These are phyloP conservation scores for Sphenodon punctatus DNA, from an alignment of 2,797 vertebrate genomes.

Conservation along the genomic window DNA sequence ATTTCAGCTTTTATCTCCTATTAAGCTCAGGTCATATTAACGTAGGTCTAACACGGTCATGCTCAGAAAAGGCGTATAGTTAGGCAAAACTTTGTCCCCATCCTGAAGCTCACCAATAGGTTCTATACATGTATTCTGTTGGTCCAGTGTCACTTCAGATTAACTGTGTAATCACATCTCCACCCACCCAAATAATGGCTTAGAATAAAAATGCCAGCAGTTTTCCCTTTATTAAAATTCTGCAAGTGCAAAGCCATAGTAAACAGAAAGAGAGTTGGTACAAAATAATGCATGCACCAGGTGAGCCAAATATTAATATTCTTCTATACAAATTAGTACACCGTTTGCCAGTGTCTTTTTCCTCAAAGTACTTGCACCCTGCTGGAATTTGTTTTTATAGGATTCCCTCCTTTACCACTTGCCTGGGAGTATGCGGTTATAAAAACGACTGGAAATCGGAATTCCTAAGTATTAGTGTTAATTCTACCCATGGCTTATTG, in stretches of 20 bases:
- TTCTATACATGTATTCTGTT: fast-evolving
- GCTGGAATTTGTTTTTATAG: not conserved
- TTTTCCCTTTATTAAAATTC: not conserved
- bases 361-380: not conserved
- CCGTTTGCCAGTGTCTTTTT: not conserved
- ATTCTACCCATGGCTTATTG: not conserved
- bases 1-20: not conserved
- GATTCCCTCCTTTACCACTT: not conserved
- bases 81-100: not conserved
- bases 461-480: fast-evolving
- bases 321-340: not conserved
- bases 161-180: fast-evolving
- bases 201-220: not conserved
- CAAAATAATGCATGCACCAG: not conserved
- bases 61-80: fast-evolving
- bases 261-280: not conserved
- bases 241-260: not conserved
- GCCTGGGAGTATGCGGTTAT: not conserved
- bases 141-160: fast-evolving
- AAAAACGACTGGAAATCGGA: not conserved
- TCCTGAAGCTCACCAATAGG: fast-evolving
- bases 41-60: not conserved
- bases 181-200: not conserved
- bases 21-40: not conserved
- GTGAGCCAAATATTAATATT: fast-evolving